Evolutionary conservation across 1,140 invertebrate genomes (phyloP).

Genomic region (Drosophila sp.): DNA sequence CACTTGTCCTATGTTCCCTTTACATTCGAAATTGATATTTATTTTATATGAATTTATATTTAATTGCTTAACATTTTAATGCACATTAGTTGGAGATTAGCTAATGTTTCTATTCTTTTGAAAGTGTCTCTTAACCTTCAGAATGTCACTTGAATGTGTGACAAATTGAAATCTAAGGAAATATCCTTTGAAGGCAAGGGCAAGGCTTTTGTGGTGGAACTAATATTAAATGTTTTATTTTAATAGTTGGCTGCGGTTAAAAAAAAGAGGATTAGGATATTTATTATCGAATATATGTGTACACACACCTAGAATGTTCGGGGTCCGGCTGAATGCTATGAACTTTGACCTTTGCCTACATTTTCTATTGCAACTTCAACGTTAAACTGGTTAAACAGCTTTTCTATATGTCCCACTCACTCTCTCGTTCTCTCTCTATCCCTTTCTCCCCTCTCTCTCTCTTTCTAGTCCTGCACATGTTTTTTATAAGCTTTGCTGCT

Average conservation of each 20-base stretch:
- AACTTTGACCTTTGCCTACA: constrained; percentile 64
- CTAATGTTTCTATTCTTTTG: too few relatives aligned
- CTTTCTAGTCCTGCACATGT: constrained; percentile 9
- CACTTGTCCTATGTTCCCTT: too few relatives aligned
- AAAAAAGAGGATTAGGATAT: constrained; percentile 43
- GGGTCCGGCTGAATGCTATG: constrained; percentile 34
- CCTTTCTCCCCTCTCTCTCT: not conserved
- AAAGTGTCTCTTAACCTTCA: too few relatives aligned
- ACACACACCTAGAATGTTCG: not conserved
- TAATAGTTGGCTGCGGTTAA: not conserved
- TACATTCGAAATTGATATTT: too few relatives aligned
- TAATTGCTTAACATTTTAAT: too few relatives aligned
- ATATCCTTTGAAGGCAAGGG: not conserved
- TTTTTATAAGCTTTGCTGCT: constrained; percentile 11
- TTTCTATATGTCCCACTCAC: constrained; percentile 35
- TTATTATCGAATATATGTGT: constrained; percentile 33
- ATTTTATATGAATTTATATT: too few relatives aligned
- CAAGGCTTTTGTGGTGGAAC: not conserved
- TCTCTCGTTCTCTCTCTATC: not conserved
- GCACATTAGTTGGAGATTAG: too few relatives aligned
- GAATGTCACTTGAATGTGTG: not conserved
- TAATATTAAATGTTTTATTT: constrained; percentile 1
- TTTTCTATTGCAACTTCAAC: constrained; percentile 26
- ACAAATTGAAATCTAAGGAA: not conserved
- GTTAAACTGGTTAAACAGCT: constrained; percentile 62